A percentile compares a stretch with the other conserved stretches of the same genome.
These are phyloP conservation scores for Sebastes vulpes DNA, from an alignment of 2,797 vertebrate genomes.

Conservation along the genomic window DNA sequence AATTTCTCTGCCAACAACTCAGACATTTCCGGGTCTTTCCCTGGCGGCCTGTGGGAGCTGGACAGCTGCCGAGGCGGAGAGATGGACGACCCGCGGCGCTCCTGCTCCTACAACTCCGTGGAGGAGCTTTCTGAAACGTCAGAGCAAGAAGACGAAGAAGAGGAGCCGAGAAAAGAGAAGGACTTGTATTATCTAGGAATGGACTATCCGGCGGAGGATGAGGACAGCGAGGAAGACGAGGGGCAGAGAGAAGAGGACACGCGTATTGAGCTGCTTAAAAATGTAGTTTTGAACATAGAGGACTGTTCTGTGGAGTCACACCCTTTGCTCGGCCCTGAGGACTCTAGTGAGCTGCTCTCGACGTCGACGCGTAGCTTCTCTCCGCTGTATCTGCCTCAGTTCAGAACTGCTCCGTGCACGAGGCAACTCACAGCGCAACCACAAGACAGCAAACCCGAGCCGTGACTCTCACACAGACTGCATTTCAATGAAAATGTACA, in stretches of 20 bases:
- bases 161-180: conserved; percentile 46
- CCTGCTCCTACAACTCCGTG: conserved; percentile 86
- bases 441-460: conserved; percentile 41
- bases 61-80: conserved; percentile 72
- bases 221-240: conserved; percentile 67
- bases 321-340: conserved; percentile 54
- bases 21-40: conserved; percentile 83
- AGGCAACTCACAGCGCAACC: conserved; percentile 73
- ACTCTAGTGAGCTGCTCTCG: conserved; percentile 38
- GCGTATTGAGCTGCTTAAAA: conserved; percentile 60
- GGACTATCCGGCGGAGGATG: conserved; percentile 71
- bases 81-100: conserved; percentile 67
- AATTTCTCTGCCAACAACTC: conserved; percentile 85
- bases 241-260: conserved; percentile 51
- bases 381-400: conserved; percentile 92
- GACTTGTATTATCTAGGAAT: conserved; percentile 87
- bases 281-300: conserved; percentile 53
- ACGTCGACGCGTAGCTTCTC: conserved; percentile 27
- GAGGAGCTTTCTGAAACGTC: conserved; percentile 90
- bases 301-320: conserved; percentile 59
- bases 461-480: conserved; percentile 20
- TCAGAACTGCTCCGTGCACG: conserved; percentile 76
- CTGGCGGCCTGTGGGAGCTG: conserved; percentile 84
- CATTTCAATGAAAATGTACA: background rate
- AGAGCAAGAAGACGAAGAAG: conserved; percentile 80